Percentiles rank a stretch among this genome's conserved stretches.
Evolutionary conservation across 1,140 invertebrate genomes (phyloP).

Genomic region (Drosophila pallidifrons): DNA sequence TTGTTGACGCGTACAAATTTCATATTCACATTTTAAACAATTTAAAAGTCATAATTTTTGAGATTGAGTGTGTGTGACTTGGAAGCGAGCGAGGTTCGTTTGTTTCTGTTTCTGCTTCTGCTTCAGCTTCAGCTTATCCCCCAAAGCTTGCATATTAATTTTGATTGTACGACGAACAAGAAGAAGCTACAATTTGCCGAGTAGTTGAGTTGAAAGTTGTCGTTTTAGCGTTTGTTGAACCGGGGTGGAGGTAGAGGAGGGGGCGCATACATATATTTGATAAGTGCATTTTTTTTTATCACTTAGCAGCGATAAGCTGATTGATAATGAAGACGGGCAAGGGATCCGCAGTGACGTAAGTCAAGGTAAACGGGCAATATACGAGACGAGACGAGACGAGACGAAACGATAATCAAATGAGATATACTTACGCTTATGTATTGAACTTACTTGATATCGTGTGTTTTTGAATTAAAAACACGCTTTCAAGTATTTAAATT

Average conservation of each 20-base stretch:
- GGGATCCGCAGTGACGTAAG: conserved; percentile 11
- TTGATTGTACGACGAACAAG: conserved; percentile 40
- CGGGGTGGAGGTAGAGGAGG: not conserved
- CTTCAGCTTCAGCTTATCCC: conserved; percentile 20
- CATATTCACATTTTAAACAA: no score
- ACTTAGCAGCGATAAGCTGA: conserved; percentile 40
- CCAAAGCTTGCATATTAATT: conserved; percentile 58
- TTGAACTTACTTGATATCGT: not conserved
- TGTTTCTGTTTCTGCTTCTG: conserved; percentile 9
- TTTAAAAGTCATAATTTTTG: no score
- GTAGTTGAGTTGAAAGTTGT: conserved; percentile 19
- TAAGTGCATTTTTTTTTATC: conserved; percentile 44
- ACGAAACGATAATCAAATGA: conserved; percentile 22
- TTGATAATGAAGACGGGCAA: conserved; percentile 23
- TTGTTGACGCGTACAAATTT: no score
- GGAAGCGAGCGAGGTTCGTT: conserved; percentile 32
- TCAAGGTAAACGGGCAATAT: conserved; percentile 23
- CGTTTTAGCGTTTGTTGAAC: not conserved
- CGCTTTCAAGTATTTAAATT: conserved; percentile 22
- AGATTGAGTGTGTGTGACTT: no score
- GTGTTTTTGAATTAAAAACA: conserved; percentile 35
- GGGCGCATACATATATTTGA: conserved; percentile 1
- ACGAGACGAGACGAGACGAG: conserved; percentile 18
- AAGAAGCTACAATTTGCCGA: conserved; percentile 56
- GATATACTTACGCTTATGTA: not conserved